Evolutionary conservation across 2,113 vertebrate genomes (phyloP).

Genomic region (Aegithalos caudatus): DNA sequence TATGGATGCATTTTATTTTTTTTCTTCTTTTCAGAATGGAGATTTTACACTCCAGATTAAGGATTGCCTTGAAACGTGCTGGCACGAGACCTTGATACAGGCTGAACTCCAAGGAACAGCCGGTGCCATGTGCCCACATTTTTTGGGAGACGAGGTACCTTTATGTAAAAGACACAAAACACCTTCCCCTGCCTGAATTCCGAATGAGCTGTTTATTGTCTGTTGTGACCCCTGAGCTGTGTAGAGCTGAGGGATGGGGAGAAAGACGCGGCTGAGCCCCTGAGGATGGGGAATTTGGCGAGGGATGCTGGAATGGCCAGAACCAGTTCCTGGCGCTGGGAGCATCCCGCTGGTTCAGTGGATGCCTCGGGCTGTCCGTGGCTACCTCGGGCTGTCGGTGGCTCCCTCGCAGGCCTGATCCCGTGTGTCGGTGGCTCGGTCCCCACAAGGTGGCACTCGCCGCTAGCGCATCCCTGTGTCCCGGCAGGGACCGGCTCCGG

Average conservation of each 20-base stretch:
- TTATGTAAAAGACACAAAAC: not conserved
- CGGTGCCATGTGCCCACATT: fast-evolving
- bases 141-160: not conserved
- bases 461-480: not conserved
- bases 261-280: fast-evolving
- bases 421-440: fast-evolving
- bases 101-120: not conserved
- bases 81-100: not conserved
- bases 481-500: not conserved
- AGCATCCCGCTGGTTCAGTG: not conserved
- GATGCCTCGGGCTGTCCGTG: not conserved
- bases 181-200: not conserved
- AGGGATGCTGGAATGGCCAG: fast-evolving
- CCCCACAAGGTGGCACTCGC: conserved; percentile 70
- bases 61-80: not conserved
- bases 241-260: fast-evolving
- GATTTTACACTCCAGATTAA: not conserved
- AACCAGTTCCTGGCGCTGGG: fast-evolving
- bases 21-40: not conserved
- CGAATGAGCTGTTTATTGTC: fast-evolving
- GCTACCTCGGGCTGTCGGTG: not conserved
- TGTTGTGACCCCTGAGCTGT: fast-evolving
- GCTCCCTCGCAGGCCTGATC: too few relatives aligned
- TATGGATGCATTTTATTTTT: not conserved
- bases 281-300: not conserved